Evolutionary conservation across 2,113 vertebrate genomes (phyloP).

Genomic region (Oreochromis tanganicae): DNA sequence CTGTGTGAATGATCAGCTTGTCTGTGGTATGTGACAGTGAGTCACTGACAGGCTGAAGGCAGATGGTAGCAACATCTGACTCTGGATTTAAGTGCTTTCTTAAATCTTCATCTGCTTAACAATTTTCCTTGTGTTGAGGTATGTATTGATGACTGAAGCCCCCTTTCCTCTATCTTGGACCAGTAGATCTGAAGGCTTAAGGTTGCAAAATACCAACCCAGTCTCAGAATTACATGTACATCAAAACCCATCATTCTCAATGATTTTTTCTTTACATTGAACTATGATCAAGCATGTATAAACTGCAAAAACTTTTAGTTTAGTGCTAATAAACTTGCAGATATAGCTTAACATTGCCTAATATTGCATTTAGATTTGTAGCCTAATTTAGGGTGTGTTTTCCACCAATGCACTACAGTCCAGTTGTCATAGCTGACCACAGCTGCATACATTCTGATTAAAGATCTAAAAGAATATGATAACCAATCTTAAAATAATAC

Average conservation of each 20-base stretch:
- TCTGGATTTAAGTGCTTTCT: not conserved
- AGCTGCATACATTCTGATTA: not conserved
- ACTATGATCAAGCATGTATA: not conserved
- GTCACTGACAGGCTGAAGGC: not conserved
- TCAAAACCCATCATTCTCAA: not conserved
- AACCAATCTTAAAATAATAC: not conserved
- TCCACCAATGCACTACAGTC: not conserved
- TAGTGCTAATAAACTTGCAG: accelerated
- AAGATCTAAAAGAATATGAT: not conserved
- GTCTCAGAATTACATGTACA: not conserved
- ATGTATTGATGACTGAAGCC: not conserved
- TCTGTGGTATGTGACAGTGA: not conserved
- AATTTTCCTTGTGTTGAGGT: not conserved
- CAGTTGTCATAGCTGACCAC: not conserved
- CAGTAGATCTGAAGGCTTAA: not conserved
- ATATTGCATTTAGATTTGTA: not conserved
- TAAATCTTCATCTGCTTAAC: not conserved
- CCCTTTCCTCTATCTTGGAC: not conserved
- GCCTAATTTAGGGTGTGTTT: not conserved
- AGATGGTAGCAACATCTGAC: not conserved
- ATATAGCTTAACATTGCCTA: not conserved
- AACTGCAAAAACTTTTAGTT: not conserved
- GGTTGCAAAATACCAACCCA: not conserved
- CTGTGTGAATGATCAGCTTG: not conserved
- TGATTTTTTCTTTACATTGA: accelerated